Percentiles rank a stretch among this genome's conserved stretches.
phyloP scores from a whole-genome alignment of 2,113 vertebrate genomes.

The Trematomus loennbergii region DNA sequence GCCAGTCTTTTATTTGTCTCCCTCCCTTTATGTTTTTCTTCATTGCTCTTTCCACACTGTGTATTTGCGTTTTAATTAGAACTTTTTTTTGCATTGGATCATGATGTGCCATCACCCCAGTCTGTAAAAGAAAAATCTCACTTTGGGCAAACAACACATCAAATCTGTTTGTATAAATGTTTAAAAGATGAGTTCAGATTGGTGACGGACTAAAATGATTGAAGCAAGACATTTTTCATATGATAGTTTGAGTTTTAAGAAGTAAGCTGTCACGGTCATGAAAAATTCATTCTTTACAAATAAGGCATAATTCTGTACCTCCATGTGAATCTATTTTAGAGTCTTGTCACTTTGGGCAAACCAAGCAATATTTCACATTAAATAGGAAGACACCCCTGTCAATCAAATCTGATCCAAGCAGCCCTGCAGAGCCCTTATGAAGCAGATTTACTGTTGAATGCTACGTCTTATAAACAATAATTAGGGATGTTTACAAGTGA shows the following conservation, averaged over 20 bases:
- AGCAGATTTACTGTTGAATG: background rate
- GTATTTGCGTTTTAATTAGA: background rate
- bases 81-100: too few species aligned
- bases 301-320: background rate
- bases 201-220: too few species aligned
- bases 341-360: background rate
- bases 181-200: background rate
- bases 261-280: background rate
- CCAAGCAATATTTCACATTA: background rate
- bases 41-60: background rate
- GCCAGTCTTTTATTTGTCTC: background rate
- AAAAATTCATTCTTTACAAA: background rate
- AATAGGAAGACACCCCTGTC: background rate
- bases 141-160: background rate
- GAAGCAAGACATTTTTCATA: too few species aligned
- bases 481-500: background rate
- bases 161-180: background rate
- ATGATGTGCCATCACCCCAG: background rate
- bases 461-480: background rate
- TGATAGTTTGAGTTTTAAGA: background rate
- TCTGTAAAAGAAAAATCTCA: background rate
- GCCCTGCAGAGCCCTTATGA: background rate
- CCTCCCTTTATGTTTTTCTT: background rate
- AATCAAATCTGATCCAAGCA: conserved; percentile 6
- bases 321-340: background rate